These are phyloP conservation scores for Thymallus thymallus DNA, from an alignment of 2,113 vertebrate genomes.

Conservation along the genomic window DNA sequence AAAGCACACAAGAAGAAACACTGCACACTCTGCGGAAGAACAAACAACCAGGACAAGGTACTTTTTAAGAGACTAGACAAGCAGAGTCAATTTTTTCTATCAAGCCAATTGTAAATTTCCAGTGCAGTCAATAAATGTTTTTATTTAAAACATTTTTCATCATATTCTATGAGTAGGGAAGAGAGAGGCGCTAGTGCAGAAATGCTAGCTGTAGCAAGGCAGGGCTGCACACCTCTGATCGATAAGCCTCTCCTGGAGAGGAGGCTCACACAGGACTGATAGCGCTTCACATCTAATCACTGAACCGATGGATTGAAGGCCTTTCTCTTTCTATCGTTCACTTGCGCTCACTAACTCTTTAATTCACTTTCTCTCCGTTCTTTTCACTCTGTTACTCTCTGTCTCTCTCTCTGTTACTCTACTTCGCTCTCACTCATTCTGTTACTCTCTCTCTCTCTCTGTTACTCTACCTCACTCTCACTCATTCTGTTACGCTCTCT, in stretches of 20 bases:
- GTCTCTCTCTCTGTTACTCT: too few species aligned
- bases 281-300: constrained; percentile 41
- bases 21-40: too few species aligned
- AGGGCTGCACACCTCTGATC: constrained; percentile 27
- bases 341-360: constrained; percentile 4
- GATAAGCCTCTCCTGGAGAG: constrained; percentile 52
- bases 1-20: too few species aligned
- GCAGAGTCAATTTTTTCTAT: too few species aligned
- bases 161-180: not conserved
- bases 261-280: constrained; percentile 48
- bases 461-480: not conserved
- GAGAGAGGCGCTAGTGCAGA: not conserved
- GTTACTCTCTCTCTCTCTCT: too few species aligned
- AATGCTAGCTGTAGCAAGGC: not conserved
- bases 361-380: not conserved
- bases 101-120: too few species aligned
- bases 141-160: too few species aligned
- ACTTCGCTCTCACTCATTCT: not conserved
- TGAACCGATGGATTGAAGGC: constrained; percentile 32
- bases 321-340: constrained; percentile 10
- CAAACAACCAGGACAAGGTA: too few species aligned
- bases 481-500: too few species aligned
- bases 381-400: too few species aligned
- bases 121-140: too few species aligned
- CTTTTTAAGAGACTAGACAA: too few species aligned